Evolutionary conservation across 2,888 invertebrate species (phyloP).

Genomic region (Trissoscelio sp.): DNA sequence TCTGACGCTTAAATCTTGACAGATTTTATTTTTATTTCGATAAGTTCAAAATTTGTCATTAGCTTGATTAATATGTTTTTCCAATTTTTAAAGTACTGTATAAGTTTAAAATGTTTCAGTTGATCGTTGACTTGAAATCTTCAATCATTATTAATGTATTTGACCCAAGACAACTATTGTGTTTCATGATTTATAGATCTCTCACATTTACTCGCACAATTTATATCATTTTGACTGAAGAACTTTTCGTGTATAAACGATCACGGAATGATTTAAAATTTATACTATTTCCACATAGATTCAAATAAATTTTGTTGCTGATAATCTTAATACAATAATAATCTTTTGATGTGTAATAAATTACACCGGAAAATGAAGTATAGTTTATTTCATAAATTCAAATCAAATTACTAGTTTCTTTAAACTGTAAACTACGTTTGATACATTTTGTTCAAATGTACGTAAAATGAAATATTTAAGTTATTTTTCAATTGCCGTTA

Average conservation of each 20-base stretch:
- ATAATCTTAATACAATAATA: too few species aligned
- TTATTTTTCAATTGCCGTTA: too few species aligned
- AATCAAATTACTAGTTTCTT: too few species aligned
- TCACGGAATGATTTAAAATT: not conserved
- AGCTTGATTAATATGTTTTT: constrained; percentile 10
- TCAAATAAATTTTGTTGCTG: not conserved
- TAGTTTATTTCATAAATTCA: too few species aligned
- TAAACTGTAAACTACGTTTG: too few species aligned
- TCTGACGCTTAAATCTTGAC: constrained; percentile 74
- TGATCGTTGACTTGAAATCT: constrained; percentile 25
- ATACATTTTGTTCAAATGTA: too few species aligned
- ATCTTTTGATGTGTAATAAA: too few species aligned
- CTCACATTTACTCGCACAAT: constrained; percentile 31
- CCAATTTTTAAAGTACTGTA: not conserved
- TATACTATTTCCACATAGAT: not conserved
- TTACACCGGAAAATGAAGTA: too few species aligned
- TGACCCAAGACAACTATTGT: constrained; percentile 43
- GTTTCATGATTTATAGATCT: constrained; percentile 41
- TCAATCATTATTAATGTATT: constrained; percentile 49
- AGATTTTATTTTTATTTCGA: not conserved
- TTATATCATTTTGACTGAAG: constrained; percentile 33
- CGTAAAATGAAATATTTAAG: too few species aligned
- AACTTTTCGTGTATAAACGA: constrained; percentile 8
- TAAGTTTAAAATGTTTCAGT: constrained; percentile 3
- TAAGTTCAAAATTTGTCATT: constrained; percentile 11